Evolutionary conservation across 2,797 vertebrate genomes (phyloP), one percentile per base, ranked within the genome.

Genomic region (Chloroceryle amazona): DNA sequence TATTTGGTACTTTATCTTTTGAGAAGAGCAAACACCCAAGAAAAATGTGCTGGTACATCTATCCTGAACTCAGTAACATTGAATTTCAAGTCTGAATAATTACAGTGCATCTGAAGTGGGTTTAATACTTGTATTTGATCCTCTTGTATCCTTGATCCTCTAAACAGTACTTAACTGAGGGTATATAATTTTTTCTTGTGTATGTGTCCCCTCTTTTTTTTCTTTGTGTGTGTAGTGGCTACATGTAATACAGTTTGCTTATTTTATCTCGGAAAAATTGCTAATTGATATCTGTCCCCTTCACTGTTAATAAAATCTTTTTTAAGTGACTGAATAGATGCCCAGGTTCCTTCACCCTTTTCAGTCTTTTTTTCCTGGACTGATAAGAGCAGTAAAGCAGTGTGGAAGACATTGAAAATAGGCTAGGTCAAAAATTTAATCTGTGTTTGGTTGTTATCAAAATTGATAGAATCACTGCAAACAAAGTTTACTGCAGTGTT

Each of bases 41-140:
- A 46, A 51, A 62, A 81, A 35, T 26, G 3, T 65, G 6, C 25
- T 74, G 31, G 7, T 10, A 5, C 71, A 25, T 47, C 11, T 61
- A 4, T 11, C 75, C 42, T 39, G 49, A 65, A 39, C 67, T 46
- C 26, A 75, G 21, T 54, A 68, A 51, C 5, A 6, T 1, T 44
- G 78, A 41, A 39, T 86, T 83, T 79, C 12, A 75, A 25, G 21
- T 58, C 26, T 22, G 2, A 52, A 42, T 61, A 1, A 10, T 46
- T 92, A 54, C 51, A 12, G 10, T 5, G 0, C 18, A 9, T 35
- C 9, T 39, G 33, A 65, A 74, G 6, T 6, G 0, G 2, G 1
- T 68, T 89, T 81, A 57, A n/a, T 81, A 67, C 4, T 39, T 54
- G 3, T 46, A 3, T 44, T 51, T 23, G 49, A 51, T 51, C 25